Base-by-base conservation (phyloP, 2,797 vertebrate genomes). In the Protonibea diacanthus region DNA sequence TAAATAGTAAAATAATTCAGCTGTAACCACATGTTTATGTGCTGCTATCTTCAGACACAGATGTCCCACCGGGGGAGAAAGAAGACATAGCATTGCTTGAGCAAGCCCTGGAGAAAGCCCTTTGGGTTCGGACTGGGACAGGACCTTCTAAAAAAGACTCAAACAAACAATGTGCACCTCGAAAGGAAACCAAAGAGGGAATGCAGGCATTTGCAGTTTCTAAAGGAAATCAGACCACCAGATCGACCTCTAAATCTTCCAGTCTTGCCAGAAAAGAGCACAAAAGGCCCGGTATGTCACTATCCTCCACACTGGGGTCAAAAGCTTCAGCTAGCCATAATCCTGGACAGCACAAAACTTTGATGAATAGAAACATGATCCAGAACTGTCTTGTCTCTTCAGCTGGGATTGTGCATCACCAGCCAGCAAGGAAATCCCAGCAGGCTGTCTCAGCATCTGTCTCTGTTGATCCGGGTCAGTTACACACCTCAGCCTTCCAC, bases 41-140 rank as follows among this genome's bases (percentile, higher is more conserved):
- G 15, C 57, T 75, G 20, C 14, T 71, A 1, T 86, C 29, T 86
- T 70, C 52, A 90, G 87, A 81, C 18, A 59, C 78, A 78, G 89
- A 86, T 53, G 56, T 84, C 17, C 74, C 74, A 66, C 64, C 86
- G 7, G 80, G 73, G 70, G 94, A 95, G 51, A 89, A 60, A 42
- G 84, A 91, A 82, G 95, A 95, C 64, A 89, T 96, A 38, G 89
- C 93, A 67, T 40, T 96, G 47, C 88, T 96, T 57, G 94, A 96
- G 49, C 82, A 59, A 80, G 93, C 91, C 15, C 80, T 96, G 76
- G 84, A 94, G 82, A 95, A 92, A 82, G 95, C 95, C 5, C 81
- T 94, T 18, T 65, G 59, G 38, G 84, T 96, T 42, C 95, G 95
- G 21, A 84, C 87, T 49, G 74, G 76, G 18, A 84, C 78, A 53